These are phyloP conservation scores for Lacerta agilis DNA, from an alignment of 2,797 vertebrate genomes.

Conservation along the genomic window DNA sequence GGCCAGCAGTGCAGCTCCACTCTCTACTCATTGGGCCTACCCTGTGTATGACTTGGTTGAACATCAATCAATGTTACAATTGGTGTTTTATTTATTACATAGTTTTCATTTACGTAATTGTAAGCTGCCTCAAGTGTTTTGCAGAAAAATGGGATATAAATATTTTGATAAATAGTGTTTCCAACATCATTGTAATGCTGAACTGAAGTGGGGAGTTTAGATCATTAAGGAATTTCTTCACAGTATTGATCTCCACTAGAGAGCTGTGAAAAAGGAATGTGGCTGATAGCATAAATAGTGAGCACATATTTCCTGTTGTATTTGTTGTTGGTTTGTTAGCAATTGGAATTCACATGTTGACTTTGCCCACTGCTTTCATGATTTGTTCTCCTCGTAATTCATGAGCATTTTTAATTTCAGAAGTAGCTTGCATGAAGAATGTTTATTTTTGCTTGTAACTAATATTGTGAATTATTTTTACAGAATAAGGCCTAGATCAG, in stretches of 20 bases:
- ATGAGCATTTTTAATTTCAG: conserved; percentile 15
- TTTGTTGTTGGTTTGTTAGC: background rate
- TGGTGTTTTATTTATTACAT: background rate
- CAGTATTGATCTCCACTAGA: background rate
- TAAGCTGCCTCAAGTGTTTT: background rate
- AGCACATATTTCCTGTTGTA: background rate
- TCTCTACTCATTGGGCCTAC: no score
- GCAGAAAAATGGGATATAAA: background rate
- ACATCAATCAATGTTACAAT: background rate
- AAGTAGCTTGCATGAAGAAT: background rate
- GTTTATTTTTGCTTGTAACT: conserved; percentile 1
- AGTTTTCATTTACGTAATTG: background rate
- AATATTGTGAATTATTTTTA: conserved; percentile 61
- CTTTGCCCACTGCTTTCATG: background rate
- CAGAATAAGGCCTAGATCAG: conserved; percentile 81
- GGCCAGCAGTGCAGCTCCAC: no score
- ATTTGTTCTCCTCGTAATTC: conserved; percentile 1
- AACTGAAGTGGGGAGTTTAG: background rate
- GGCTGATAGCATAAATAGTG: background rate
- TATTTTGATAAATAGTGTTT: background rate
- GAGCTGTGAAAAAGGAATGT: background rate
- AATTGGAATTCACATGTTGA: background rate
- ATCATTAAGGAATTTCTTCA: background rate
- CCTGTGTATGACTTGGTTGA: no score
- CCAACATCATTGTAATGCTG: background rate